These are phyloP conservation scores for Polymixis flavicincta DNA, from an alignment of 2,888 invertebrate species.

Conservation along the genomic window DNA sequence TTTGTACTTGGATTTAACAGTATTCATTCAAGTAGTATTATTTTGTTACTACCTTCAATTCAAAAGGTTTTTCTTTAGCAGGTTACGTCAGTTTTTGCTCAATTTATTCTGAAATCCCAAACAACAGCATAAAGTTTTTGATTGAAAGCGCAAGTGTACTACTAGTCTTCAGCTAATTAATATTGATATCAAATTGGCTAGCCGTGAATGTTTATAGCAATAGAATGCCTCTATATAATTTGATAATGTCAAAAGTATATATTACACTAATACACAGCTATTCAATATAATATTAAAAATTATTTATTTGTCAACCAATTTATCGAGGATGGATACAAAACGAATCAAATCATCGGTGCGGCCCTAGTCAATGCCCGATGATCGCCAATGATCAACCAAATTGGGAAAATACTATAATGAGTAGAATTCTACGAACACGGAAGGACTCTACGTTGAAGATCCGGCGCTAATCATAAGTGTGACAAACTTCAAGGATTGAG, in stretches of 20 bases:
- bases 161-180: slow-evolving; percentile 32
- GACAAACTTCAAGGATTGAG: no score
- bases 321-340: not conserved
- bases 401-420: no score
- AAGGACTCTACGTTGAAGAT: no score
- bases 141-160: slow-evolving; percentile 10
- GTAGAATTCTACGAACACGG: no score
- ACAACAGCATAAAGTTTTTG: not conserved
- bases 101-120: not conserved
- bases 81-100: not conserved
- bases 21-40: not conserved
- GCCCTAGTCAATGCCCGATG: not conserved
- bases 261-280: no score
- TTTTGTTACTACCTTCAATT: not conserved
- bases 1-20: not conserved
- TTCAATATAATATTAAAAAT: not conserved
- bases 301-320: not conserved
- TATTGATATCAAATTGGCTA: slow-evolving; percentile 39
- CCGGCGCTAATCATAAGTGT: no score
- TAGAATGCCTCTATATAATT: not conserved
- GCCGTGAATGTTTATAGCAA: not conserved
- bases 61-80: not conserved
- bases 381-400: no score
- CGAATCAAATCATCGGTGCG: not conserved
- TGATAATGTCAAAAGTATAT: not conserved